Evolutionary conservation across 2,113 vertebrate genomes (phyloP), one percentile per base, ranked within the genome.

Genomic region (Tapirus terrestris): DNA sequence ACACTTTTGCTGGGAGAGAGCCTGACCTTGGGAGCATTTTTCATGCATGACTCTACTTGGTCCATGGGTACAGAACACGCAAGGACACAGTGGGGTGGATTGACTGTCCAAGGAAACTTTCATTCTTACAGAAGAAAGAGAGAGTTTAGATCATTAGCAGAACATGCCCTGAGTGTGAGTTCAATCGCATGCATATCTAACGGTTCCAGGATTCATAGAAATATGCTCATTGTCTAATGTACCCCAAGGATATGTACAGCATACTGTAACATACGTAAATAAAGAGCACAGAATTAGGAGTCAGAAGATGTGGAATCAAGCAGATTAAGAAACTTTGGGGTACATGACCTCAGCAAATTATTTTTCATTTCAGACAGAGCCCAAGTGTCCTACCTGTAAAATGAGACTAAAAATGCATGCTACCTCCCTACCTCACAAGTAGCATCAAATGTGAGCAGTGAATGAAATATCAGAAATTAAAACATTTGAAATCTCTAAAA

Each of bases 381-480:
- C 45, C 58, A 76, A 87, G 39, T 72, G 29, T 88, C 39, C 63
- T 86, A 56, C 17, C 61, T 77, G 43, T 70, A 83, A 95, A 76
- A 77, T 48, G 18, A 81, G 43, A 83, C 45, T 76, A 94, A 97
- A 84, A 87, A 84, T 80, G 36, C 18, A 17, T 75, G 61, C 45
- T 31, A 83, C 27, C 31, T 77, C 53, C 23, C 31, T 63, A 75
- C 21, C 51, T 70, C 4, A 56, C 6, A 84, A 53, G n/a, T 21
- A 73, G 53, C 33, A 92, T 73, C 83, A 94, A 56, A 89, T 76
- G 23, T 39, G 70, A 83, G 4, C 33, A 70, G 31, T 27, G 51
- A 97, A 91, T 48, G 12, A 91, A 89, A 91, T 85, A 23, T 9
- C 33, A 95, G 81, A 96, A 90, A 91, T 84, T n/a, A 90, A 91